phyloP scores from a whole-genome alignment of 2,113 vertebrate genomes.

The Otolemur garnettii region DNA sequence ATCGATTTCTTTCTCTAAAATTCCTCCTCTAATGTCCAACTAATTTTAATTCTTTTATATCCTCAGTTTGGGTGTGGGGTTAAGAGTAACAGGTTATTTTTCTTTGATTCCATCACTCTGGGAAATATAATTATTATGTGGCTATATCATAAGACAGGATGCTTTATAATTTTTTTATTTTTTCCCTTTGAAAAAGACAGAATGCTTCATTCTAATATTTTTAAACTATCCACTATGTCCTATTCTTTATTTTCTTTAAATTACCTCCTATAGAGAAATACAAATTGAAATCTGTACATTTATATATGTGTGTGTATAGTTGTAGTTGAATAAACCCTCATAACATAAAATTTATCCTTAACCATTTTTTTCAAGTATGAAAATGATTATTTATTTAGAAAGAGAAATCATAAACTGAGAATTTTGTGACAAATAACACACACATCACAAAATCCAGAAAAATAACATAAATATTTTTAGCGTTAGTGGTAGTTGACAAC shows the following conservation, averaged over 20 bases:
- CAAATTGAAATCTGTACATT: neutral
- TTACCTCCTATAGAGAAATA: conserved; percentile 2
- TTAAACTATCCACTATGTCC: neutral
- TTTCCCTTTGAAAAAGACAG: neutral
- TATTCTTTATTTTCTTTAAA: conserved; percentile 41
- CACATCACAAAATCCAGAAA: too few species aligned
- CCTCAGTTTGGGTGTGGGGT: neutral
- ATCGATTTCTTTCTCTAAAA: neutral
- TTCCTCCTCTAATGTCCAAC: neutral
- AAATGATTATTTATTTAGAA: too few species aligned
- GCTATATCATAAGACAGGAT: conserved; percentile 19
- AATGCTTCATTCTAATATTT: conserved; percentile 31
- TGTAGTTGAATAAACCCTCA: neutral
- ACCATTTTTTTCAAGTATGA: neutral
- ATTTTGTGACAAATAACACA: too few species aligned
- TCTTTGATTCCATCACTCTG: conserved; percentile 39
- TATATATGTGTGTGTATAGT: neutral
- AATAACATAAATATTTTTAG: too few species aligned
- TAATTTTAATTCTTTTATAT: conserved; percentile 11
- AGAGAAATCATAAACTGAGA: too few species aligned
- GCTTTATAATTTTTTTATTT: neutral
- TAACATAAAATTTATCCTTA: neutral
- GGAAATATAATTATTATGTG: conserved; percentile 63
- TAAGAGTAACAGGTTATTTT: conserved; percentile 50
- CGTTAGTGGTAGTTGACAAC: too few species aligned